phyloP scores from a whole-genome alignment of 2,888 invertebrate species.

The Netelia inedita region DNA sequence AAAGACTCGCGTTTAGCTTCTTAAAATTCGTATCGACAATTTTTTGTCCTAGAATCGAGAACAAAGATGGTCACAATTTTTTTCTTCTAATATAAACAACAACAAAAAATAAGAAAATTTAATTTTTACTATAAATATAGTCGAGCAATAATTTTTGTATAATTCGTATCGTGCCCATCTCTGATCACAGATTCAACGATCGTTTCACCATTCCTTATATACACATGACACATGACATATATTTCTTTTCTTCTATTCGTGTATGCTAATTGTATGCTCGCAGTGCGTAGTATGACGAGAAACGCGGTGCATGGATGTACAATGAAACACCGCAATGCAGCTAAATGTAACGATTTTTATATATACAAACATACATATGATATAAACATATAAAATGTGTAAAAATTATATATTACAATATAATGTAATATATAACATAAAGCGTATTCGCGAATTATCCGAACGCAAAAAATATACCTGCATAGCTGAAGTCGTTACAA shows the following conservation, averaged over 20 bases:
- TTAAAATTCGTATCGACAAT: neutral
- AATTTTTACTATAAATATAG: neutral
- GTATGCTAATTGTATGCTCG: slow-evolving; percentile 35
- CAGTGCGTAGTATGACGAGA: slow-evolving; percentile 33
- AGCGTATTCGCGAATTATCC: neutral
- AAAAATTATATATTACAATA: neutral
- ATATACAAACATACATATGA: slow-evolving; percentile 19
- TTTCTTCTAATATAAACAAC: neutral
- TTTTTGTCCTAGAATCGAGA: neutral
- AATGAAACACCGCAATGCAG: slow-evolving; percentile 58
- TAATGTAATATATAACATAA: neutral
- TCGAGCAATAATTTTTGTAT: neutral
- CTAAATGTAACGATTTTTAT: slow-evolving; percentile 50
- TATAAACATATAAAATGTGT: neutral
- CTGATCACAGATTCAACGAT: slow-evolving; percentile 2
- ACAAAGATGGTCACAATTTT: neutral
- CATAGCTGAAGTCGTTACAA: too few relatives aligned
- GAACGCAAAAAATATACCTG: neutral
- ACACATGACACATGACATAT: neutral
- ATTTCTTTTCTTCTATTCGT: neutral
- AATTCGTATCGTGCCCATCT: slow-evolving; percentile 2
- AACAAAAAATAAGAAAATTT: neutral
- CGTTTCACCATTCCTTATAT: neutral
- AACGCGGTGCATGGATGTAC: slow-evolving; percentile 37
- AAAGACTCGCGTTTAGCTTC: slow-evolving; percentile 56